A percentile compares a stretch with the other conserved stretches of the same genome.
Conservation (phyloP, 2,113 vertebrate genomes). For the Python bivittatus region DNA sequence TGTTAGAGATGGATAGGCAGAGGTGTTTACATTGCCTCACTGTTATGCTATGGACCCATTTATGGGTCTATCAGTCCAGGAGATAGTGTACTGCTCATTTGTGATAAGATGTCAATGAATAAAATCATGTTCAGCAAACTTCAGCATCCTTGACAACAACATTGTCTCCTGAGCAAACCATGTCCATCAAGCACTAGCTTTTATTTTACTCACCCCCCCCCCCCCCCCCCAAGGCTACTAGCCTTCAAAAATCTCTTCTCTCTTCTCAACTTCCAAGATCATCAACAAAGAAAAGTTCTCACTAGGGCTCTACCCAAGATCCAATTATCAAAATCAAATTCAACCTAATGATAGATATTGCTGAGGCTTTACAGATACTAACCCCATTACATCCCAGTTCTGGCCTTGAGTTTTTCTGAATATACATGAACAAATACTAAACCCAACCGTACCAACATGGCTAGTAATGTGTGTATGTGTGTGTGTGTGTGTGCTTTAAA, state of each 20-base stretch:
- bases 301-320: conserved; percentile 15
- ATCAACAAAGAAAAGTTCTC: conserved; percentile 34
- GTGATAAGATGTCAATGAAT: conserved; percentile 35
- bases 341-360: not conserved
- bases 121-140: conserved; percentile 25
- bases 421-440: not conserved
- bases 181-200: not conserved
- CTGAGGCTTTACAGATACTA: conserved; percentile 31
- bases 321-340: conserved; percentile 30
- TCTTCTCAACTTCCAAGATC: not conserved
- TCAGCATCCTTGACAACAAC: conserved; percentile 46
- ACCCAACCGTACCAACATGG: not conserved
- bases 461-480: not conserved
- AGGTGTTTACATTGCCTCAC: not conserved
- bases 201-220: too few species aligned
- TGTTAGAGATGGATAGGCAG: not conserved
- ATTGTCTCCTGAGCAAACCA: conserved; percentile 25
- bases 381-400: not conserved
- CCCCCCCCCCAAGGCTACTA: too few species aligned
- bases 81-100: conserved; percentile 33
- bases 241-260: not conserved
- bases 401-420: not conserved
- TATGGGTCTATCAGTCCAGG: not conserved
- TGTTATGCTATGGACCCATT: not conserved
- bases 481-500: not conserved